A percentile compares a stretch with the other conserved stretches of the same genome.
Conservation (phyloP, 2,113 vertebrate species). For the Prolemur simus region DNA sequence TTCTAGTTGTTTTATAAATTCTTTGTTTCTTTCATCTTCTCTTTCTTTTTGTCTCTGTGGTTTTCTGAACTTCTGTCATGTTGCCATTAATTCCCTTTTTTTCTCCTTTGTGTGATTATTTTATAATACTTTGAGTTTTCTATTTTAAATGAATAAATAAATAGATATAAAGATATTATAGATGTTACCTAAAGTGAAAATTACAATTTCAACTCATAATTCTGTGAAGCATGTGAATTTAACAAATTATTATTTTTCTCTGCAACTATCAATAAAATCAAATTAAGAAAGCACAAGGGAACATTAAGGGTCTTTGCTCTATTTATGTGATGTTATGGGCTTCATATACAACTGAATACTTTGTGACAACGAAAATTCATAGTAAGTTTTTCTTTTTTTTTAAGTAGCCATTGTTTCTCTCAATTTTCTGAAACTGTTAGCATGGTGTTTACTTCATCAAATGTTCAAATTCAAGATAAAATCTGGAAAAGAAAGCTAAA, state of each 20-base stretch:
- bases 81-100: no score
- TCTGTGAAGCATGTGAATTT: background rate
- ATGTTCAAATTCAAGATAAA: slow-evolving; percentile 1
- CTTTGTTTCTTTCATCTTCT: no score
- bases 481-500: slow-evolving; percentile 20
- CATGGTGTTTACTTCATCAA: background rate
- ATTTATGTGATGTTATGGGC: background rate
- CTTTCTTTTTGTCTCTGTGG: no score
- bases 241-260: background rate
- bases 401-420: background rate
- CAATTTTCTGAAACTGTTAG: background rate
- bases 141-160: no score
- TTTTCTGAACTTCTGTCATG: no score
- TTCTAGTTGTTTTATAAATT: no score
- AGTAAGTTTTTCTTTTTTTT: background rate
- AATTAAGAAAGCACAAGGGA: slow-evolving; percentile 38
- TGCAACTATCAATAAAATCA: background rate
- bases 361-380: background rate
- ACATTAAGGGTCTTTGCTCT: background rate
- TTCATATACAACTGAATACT: background rate
- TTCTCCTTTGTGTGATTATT: no score
- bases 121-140: no score
- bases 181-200: background rate
- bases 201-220: background rate
- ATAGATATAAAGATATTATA: background rate